A percentile compares a stretch with the other conserved stretches of the same genome.
phyloP scores from a whole-genome alignment of 2,797 vertebrate species.

The Sebastes trivittatus region DNA sequence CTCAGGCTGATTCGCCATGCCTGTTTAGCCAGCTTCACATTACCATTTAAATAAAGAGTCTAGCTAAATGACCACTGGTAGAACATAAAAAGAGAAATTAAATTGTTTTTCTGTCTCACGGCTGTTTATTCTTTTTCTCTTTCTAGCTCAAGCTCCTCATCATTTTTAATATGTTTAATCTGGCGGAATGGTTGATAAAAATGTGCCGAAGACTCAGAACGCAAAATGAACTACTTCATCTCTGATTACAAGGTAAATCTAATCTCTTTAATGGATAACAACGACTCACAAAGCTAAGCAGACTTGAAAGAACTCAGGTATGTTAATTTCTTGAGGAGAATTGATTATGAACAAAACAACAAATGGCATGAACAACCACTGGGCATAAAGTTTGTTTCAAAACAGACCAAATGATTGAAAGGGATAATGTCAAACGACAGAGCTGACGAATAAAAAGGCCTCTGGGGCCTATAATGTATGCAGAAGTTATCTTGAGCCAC shows the following conservation, averaged over 20 bases:
- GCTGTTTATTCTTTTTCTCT: conserved; percentile 58
- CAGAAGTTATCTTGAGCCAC: background rate
- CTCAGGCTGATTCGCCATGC: conserved; percentile 65
- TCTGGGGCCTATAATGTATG: background rate
- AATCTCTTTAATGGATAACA: conserved; percentile 63
- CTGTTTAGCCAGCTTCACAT: conserved; percentile 74
- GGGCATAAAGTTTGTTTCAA: conserved; percentile 35
- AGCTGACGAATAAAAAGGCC: background rate
- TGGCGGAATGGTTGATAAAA: conserved; percentile 53
- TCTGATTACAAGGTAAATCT: conserved; percentile 75
- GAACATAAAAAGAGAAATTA: conserved; percentile 75
- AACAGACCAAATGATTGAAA: conserved; percentile 28
- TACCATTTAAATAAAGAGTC: conserved; percentile 81
- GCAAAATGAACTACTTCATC: conserved; percentile 63
- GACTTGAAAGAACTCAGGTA: conserved; percentile 63
- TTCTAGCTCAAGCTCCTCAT: conserved; percentile 49
- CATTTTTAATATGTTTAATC: conserved; percentile 67
- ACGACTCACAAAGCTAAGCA: conserved; percentile 52
- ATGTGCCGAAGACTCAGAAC: conserved; percentile 49
- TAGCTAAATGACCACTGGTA: conserved; percentile 70
- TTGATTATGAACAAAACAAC: conserved; percentile 51
- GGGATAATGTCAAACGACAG: conserved; percentile 24
- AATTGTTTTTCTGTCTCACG: conserved; percentile 69
- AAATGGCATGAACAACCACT: conserved; percentile 41
- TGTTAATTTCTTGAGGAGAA: conserved; percentile 54